These are phyloP conservation scores for Euura lappo DNA, from an alignment of 1,140 invertebrate species.

Conservation along the genomic window DNA sequence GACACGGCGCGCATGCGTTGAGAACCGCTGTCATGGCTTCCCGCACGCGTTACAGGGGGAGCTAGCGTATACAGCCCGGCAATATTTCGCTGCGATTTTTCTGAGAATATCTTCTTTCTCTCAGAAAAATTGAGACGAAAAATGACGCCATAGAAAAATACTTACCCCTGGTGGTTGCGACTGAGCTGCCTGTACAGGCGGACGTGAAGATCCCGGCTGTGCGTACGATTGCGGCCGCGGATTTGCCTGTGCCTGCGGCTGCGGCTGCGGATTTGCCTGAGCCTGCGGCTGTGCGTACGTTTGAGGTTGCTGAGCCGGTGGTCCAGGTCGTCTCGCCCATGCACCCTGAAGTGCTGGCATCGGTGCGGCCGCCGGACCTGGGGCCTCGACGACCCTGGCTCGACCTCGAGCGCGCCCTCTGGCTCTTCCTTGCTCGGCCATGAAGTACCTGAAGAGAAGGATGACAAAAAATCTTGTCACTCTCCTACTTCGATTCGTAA, in stretches of 20 bases:
- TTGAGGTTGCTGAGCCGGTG: conserved; percentile 2
- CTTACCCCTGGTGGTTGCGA: too few species aligned
- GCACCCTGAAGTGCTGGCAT: conserved; percentile 12
- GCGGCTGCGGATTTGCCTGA: background rate
- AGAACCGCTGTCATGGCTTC: too few species aligned
- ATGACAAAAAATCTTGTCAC: too few species aligned
- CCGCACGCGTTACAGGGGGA: too few species aligned
- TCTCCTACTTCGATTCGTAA: too few species aligned
- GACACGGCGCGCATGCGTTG: too few species aligned
- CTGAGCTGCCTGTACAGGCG: background rate
- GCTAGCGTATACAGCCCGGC: too few species aligned
- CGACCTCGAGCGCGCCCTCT: background rate
- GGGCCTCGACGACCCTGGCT: background rate
- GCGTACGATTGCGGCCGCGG: background rate
- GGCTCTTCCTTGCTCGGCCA: background rate
- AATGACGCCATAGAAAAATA: too few species aligned
- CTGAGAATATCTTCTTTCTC: background rate
- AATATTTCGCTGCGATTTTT: too few species aligned
- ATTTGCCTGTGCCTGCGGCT: background rate
- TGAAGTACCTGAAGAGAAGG: background rate
- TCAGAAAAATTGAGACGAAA: background rate
- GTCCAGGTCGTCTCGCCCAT: conserved; percentile 15
- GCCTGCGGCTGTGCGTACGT: background rate
- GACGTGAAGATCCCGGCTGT: too few species aligned
- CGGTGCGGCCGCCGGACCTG: background rate